phyloP scores from a whole-genome alignment of 1,140 invertebrate genomes.

The Drosophila carrolli region DNA sequence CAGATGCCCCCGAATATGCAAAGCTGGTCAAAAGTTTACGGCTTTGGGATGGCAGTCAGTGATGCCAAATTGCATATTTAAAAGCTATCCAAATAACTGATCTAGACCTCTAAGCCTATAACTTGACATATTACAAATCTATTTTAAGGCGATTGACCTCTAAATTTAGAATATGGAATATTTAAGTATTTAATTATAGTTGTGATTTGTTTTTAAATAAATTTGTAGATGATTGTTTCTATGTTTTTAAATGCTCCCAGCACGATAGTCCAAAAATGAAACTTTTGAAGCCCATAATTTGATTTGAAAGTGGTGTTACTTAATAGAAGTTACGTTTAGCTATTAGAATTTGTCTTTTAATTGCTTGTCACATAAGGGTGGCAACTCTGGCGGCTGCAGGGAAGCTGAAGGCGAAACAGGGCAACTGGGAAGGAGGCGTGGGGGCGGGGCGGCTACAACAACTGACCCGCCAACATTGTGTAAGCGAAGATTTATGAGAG shows the following conservation, averaged over 20 bases:
- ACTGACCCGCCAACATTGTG: constrained; percentile 83
- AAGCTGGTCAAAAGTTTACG: constrained; percentile 55
- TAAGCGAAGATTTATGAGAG: constrained; percentile 80
- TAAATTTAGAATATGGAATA: no score
- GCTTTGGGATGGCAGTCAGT: constrained; percentile 2
- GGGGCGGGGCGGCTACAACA: constrained; percentile 20
- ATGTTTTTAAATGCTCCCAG: no score
- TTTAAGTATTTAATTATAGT: no score
- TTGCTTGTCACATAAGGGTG: neutral
- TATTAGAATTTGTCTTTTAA: neutral
- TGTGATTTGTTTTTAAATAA: no score
- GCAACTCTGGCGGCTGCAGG: constrained; percentile 19
- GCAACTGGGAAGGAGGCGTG: neutral
- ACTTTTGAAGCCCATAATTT: no score
- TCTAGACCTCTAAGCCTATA: neutral
- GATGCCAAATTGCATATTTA: constrained; percentile 1
- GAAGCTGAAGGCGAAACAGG: constrained; percentile 6
- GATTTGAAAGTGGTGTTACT: no score
- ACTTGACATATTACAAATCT: no score
- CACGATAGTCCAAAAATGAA: no score
- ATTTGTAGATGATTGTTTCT: no score
- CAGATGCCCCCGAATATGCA: constrained; percentile 45
- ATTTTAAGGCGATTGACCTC: no score
- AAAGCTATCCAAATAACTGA: neutral
- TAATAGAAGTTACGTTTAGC: neutral